phyloP scores from a whole-genome alignment of 2,888 invertebrate genomes.

The Drosophila leonis region DNA sequence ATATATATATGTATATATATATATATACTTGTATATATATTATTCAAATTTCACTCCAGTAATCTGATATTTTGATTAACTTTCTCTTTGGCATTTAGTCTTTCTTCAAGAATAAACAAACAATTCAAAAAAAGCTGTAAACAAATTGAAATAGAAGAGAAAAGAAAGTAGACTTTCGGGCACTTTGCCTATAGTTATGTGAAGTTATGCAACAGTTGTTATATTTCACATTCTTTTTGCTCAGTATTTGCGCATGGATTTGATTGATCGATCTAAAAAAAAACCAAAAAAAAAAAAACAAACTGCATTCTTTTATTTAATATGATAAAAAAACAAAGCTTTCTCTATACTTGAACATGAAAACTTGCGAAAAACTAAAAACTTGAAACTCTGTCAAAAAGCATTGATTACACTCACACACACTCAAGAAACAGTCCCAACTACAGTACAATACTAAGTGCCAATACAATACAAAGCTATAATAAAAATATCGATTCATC shows the following conservation, averaged over 20 bases:
- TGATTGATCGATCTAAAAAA: slow-evolving; percentile 37
- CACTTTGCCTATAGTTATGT: neutral
- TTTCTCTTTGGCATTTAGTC: neutral
- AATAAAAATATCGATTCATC: slow-evolving; percentile 7
- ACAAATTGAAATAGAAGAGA: neutral
- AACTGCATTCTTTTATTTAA: slow-evolving; percentile 18
- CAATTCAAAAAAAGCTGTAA: neutral
- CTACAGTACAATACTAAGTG: neutral
- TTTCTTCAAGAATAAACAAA: neutral
- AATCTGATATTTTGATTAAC: neutral
- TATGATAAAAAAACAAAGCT: slow-evolving; percentile 4
- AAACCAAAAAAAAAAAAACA: neutral
- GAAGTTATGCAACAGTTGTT: slow-evolving; percentile 39
- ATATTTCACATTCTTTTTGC: slow-evolving; percentile 31
- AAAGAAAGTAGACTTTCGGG: neutral
- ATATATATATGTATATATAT: too few species aligned
- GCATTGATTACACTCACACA: slow-evolving; percentile 8
- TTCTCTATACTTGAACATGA: neutral
- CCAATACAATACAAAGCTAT: neutral
- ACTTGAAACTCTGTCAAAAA: slow-evolving; percentile 3
- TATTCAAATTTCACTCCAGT: neutral
- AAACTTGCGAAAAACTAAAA: neutral
- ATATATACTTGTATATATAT: neutral
- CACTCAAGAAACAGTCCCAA: neutral
- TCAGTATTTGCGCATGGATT: slow-evolving; percentile 60